Evolutionary conservation across 2,797 vertebrate genomes (phyloP).

Genomic region (Champsocephalus gunnari): DNA sequence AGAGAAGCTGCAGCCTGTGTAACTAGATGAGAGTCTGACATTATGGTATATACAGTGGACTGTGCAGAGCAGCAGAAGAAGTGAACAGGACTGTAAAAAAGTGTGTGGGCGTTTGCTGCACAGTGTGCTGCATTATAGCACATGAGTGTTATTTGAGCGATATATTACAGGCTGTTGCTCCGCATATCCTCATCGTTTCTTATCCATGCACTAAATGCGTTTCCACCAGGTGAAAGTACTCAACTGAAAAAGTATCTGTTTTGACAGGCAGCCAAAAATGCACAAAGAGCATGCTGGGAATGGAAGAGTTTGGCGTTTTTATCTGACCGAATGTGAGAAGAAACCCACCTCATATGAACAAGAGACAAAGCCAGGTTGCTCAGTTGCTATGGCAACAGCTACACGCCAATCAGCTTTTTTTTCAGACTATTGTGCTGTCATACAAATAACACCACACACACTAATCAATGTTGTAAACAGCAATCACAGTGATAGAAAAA

Average conservation of each 20-base stretch:
- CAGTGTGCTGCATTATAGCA: constrained; percentile 64
- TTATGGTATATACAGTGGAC: constrained; percentile 20
- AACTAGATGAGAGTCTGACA: constrained; percentile 1
- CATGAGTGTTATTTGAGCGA: constrained; percentile 50
- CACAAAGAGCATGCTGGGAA: constrained; percentile 27
- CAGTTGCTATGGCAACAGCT: constrained; percentile 84
- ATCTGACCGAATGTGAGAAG: constrained; percentile 16
- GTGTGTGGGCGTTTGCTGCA: constrained; percentile 64
- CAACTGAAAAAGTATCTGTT: constrained; percentile 18
- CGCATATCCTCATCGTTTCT: background rate
- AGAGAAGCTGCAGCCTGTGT: constrained; percentile 5
- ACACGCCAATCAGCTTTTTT: constrained; percentile 69
- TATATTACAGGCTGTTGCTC: constrained; percentile 46
- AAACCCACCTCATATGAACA: constrained; percentile 44
- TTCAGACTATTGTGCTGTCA: constrained; percentile 63
- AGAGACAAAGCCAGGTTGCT: constrained; percentile 73
- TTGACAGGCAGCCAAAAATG: constrained; percentile 26
- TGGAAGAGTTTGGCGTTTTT: background rate
- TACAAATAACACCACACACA: constrained; percentile 19
- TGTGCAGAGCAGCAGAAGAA: constrained; percentile 54
- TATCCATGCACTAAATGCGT: constrained; percentile 30
- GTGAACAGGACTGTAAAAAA: constrained; percentile 56
- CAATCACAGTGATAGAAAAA: constrained; percentile 36
- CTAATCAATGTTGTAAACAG: constrained; percentile 26
- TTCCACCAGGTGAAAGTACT: constrained; percentile 15